Base-by-base conservation (phyloP, 2,888 invertebrate genomes). In the Helobdella robusta region DNA sequence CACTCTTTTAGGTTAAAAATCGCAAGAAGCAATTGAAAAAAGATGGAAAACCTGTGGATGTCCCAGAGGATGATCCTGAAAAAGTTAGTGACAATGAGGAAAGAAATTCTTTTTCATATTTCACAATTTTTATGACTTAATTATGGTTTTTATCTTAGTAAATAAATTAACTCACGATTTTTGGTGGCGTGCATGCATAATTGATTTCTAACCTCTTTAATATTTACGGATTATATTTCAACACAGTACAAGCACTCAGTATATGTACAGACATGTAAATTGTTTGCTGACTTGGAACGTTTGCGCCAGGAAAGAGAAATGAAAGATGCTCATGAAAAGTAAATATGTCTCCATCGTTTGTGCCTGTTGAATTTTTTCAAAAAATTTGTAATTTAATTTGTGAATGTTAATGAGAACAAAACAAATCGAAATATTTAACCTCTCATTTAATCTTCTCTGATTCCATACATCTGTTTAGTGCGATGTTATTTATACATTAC, bases 241-340 rank as follows among this genome's bases (percentile, higher is more conserved):
- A 25, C 76, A 59, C 74, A 81, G 78, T 81, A 79, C 77, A 89
- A 89, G 81, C 93, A 93, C 81, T 88, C 95, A 2, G 85, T 95
- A 61, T 94, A 94, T 83, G 93, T 95, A n/a, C 89, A 95, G 86
- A 95, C 94, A 15, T 95, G 94, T 90, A 95, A 98, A 83, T 84
- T 93, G 68, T 86, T 86, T 79, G 98, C 98, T 60, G 98, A 99
- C 77, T 88, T 94, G 18, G 80, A 80, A 68, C 72, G 80, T 66
- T 62, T 79, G 68, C 68, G 80, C 54, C 75, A 76, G 59, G 77
- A 79, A 64, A 72, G 75, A 66, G 80, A 79, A 70, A 71, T 75
- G 36, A 78, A 76, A 69, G 78, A 78, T 46, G 75, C 78, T 72
- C 77, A 79, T 70, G 80, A 80, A 72, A 84, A 79, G 81, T 81